phyloP scores from a whole-genome alignment of 2,113 vertebrate species.

The Eonycteris spelaea region DNA sequence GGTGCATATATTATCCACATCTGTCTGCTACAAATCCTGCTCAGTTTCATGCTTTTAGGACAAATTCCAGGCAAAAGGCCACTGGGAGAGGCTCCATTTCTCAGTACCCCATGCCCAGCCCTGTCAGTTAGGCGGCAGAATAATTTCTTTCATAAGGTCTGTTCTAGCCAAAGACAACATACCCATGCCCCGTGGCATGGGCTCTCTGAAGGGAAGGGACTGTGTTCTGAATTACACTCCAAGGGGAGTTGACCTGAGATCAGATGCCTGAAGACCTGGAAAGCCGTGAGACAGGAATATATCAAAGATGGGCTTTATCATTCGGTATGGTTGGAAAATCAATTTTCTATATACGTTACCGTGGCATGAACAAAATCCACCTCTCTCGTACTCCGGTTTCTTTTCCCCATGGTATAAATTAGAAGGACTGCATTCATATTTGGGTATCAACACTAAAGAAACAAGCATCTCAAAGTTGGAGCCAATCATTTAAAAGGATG shows the following conservation, averaged over 20 bases:
- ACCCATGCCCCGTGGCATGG: constrained; percentile 78
- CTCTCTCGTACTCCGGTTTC: constrained; percentile 17
- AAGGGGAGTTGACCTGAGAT: constrained; percentile 75
- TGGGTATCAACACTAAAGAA: constrained; percentile 38
- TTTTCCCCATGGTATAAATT: constrained; percentile 6
- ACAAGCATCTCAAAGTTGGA: constrained; percentile 49
- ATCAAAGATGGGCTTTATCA: constrained; percentile 76
- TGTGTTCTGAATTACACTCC: constrained; percentile 77
- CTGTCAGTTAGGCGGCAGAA: constrained; percentile 84
- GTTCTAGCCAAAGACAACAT: constrained; percentile 85
- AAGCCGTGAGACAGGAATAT: constrained; percentile 56
- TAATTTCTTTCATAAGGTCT: constrained; percentile 84
- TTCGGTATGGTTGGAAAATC: constrained; percentile 74
- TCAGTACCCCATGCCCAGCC: constrained; percentile 83
- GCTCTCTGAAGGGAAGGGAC: constrained; percentile 78
- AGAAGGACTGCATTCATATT: constrained; percentile 39
- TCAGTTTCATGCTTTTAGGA: constrained; percentile 80
- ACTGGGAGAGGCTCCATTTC: constrained; percentile 82
- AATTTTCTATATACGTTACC: constrained; percentile 59
- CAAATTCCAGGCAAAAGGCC: constrained; percentile 85
- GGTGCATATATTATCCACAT: constrained; percentile 69
- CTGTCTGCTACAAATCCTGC: constrained; percentile 82
- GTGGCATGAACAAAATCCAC: constrained; percentile 37
- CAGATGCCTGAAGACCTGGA: constrained; percentile 77
- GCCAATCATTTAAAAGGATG: constrained; percentile 48